These are phyloP conservation scores for Leucozona laternaria DNA, from an alignment of 2,888 invertebrate genomes.

Conservation along the genomic window DNA sequence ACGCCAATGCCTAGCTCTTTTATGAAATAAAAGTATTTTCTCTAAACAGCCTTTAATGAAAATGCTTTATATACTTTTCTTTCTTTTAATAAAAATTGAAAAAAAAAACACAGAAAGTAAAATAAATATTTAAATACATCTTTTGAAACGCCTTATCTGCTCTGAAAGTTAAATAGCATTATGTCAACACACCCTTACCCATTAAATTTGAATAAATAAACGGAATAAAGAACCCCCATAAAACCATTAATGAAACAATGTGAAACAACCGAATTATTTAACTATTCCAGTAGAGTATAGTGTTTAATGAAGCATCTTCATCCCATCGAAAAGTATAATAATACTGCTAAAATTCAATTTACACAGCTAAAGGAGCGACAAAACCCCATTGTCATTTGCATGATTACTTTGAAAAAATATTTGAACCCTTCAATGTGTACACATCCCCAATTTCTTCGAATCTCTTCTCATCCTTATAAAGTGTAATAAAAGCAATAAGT, in stretches of 20 bases:
- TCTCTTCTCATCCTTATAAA: slow-evolving; percentile 30
- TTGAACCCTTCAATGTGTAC: slow-evolving; percentile 11
- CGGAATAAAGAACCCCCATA: background rate
- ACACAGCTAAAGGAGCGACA: background rate
- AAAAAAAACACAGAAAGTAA: no score
- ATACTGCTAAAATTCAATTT: slow-evolving; percentile 50
- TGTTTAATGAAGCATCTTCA: slow-evolving; percentile 43
- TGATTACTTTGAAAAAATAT: slow-evolving; percentile 22
- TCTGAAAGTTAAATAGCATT: background rate
- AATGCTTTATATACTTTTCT: no score
- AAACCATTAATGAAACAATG: slow-evolving; percentile 19
- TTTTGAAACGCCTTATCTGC: background rate
- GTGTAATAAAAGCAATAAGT: slow-evolving; percentile 51
- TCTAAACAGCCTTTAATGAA: no score
- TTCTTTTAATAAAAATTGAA: no score
- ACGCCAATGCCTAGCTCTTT: no score
- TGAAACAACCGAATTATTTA: background rate
- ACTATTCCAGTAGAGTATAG: slow-evolving; percentile 9
- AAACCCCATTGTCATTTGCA: slow-evolving; percentile 40
- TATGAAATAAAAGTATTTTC: no score
- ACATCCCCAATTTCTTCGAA: slow-evolving; percentile 11
- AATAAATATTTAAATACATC: background rate
- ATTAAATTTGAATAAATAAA: background rate
- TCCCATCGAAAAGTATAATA: slow-evolving; percentile 30
- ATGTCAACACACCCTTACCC: background rate